Evolutionary conservation across 2,113 vertebrate genomes (phyloP).

Genomic region (Channa maculata): DNA sequence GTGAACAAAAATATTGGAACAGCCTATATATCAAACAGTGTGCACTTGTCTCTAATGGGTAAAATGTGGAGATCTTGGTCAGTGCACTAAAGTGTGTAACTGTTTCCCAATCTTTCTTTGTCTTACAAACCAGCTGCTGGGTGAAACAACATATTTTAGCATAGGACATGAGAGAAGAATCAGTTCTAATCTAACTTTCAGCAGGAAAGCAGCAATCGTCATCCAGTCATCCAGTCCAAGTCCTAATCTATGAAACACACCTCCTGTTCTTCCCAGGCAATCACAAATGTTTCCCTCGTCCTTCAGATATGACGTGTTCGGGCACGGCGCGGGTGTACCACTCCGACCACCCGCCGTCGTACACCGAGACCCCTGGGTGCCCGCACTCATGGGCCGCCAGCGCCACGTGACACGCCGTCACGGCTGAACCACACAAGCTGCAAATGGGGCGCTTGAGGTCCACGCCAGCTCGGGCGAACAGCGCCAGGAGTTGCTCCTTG

Average conservation of each 20-base stretch:
- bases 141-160: no score
- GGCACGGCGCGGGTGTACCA: slow-evolving; percentile 91
- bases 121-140: no score
- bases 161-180: background rate
- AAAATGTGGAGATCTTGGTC: no score
- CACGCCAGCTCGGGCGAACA: slow-evolving; percentile 84
- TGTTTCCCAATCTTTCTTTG: no score
- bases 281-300: slow-evolving; percentile 87
- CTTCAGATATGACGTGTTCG: slow-evolving; percentile 88
- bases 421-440: slow-evolving; percentile 88
- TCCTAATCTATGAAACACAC: background rate
- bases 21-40: no score
- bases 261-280: background rate
- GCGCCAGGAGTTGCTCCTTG: slow-evolving; percentile 79
- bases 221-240: background rate
- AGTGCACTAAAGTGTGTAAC: no score
- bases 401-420: slow-evolving; percentile 89
- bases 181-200: background rate
- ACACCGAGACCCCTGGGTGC: slow-evolving; percentile 86
- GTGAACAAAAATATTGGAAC: no score
- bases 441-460: slow-evolving; percentile 86
- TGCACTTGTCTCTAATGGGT: no score
- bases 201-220: background rate
- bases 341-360: slow-evolving; percentile 92
- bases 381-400: slow-evolving; percentile 89